Evolutionary conservation across 2,113 vertebrate species (phyloP), one percentile per base, ranked within the genome.

Genomic region (Chelonoidis abingdonii): DNA sequence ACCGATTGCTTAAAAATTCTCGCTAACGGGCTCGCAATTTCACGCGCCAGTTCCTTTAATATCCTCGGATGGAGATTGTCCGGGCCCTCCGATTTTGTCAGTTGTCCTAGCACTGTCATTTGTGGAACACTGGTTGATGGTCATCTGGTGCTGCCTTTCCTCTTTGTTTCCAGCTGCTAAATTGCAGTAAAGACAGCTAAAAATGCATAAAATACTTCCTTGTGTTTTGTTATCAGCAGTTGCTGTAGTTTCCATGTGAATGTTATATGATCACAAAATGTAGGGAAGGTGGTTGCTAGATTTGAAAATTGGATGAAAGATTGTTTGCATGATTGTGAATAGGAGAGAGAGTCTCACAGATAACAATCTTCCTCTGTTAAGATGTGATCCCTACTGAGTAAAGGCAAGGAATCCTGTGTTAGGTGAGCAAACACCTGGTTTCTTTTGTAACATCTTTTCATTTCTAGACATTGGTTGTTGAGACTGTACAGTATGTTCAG

Each of bases 221-320:
- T 27, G n/a, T 19, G 62, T 47, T 44, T 44, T 78, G 17, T 78
- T 44, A 47, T 7, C 41, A 27, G 31, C 53, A 62, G 62, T 81
- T 84, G 29, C 38, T 65, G 22, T 72, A 8, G 17, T 47, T 9
- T 29, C 56, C 86, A 12, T 12, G 27, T 53, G 17, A 2, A 57
- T 0, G 0, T 27, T 59, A 8, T 19, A 31, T 69, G 21, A 72
- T 72, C 19, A 72, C 19, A 38, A 22, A 72, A 38, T 1, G 69
- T 5, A 25, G 27, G 41, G 84, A 53, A 65, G 22, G 59, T 78
- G 54, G 7, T 56, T 54, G 22, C 27, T 57, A 89, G 25, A 10
- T 29, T 57, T 65, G 57, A 53, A 72, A 72, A 4, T 19, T 19
- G 83, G 35, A 3, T 76, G 86, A 8, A 59, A 22, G 53, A 4